Evolutionary conservation across 1,140 invertebrate genomes (phyloP).

Genomic region (Eufriesea mexicana): DNA sequence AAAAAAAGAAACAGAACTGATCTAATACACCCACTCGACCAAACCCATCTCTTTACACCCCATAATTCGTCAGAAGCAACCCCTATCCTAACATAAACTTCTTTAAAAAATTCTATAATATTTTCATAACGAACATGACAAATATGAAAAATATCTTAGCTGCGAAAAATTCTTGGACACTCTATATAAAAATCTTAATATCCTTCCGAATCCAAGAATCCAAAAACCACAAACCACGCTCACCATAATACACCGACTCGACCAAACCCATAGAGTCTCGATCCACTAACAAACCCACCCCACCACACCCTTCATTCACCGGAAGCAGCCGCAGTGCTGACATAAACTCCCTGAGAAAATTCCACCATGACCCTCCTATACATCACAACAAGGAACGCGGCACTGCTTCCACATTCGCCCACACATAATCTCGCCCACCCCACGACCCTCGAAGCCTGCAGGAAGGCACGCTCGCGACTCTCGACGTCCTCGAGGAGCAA

Average conservation of each 20-base stretch:
- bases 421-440: neutral
- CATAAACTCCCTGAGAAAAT: neutral
- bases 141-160: too few species aligned
- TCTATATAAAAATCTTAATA: too few species aligned
- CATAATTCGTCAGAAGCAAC: too few species aligned
- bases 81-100: too few species aligned
- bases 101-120: too few species aligned
- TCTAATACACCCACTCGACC: too few species aligned
- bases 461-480: neutral
- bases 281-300: neutral
- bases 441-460: neutral
- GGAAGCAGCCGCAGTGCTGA: neutral
- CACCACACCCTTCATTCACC: slow-evolving; percentile 1
- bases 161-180: too few species aligned
- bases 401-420: neutral
- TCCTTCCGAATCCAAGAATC: too few species aligned
- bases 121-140: too few species aligned
- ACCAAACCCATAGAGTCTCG: neutral
- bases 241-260: neutral
- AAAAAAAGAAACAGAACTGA: too few species aligned
- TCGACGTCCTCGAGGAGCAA: neutral
- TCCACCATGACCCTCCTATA: neutral
- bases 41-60: too few species aligned
- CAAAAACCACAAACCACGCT: too few species aligned
- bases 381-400: neutral